Conservation (phyloP, 1,140 invertebrate species). For the Maconellicoccus hirsutus region DNA sequence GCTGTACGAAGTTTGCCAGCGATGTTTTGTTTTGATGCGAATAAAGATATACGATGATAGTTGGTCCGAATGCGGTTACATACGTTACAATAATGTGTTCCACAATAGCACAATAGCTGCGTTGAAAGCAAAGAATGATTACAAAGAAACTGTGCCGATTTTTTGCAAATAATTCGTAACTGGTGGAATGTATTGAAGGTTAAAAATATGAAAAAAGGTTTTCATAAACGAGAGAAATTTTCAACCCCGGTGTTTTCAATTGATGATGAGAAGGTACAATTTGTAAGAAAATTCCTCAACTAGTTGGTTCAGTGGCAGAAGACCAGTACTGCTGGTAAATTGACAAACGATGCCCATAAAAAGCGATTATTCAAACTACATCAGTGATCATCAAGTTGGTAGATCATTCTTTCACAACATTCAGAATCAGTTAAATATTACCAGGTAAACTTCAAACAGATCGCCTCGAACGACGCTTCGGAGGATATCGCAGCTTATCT, state of each 20-base stretch:
- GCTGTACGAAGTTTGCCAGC: too few relatives aligned
- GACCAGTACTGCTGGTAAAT: neutral
- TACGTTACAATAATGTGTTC: too few relatives aligned
- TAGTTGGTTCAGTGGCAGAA: neutral
- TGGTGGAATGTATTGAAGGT: conserved; percentile 12
- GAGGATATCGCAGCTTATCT: conserved; percentile 23
- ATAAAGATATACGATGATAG: too few relatives aligned
- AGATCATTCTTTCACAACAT: neutral
- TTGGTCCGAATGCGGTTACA: too few relatives aligned
- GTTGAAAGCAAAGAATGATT: too few relatives aligned
- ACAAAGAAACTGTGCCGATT: neutral
- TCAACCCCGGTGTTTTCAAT: neutral
- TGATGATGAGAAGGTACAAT: neutral
- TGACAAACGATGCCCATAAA: neutral
- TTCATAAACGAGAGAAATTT: neutral
- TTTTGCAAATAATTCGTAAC: neutral
- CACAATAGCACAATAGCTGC: too few relatives aligned
- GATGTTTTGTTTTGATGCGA: too few relatives aligned
- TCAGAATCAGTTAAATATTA: conserved; percentile 21
- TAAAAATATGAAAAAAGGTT: neutral
- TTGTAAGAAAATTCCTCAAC: neutral
- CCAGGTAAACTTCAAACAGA: conserved; percentile 27
- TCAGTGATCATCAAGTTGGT: neutral
- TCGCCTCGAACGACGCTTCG: conserved; percentile 25
- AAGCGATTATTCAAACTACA: neutral